Base-by-base conservation (phyloP, 2,797 vertebrate genomes). In the Apodemus agrarius region DNA sequence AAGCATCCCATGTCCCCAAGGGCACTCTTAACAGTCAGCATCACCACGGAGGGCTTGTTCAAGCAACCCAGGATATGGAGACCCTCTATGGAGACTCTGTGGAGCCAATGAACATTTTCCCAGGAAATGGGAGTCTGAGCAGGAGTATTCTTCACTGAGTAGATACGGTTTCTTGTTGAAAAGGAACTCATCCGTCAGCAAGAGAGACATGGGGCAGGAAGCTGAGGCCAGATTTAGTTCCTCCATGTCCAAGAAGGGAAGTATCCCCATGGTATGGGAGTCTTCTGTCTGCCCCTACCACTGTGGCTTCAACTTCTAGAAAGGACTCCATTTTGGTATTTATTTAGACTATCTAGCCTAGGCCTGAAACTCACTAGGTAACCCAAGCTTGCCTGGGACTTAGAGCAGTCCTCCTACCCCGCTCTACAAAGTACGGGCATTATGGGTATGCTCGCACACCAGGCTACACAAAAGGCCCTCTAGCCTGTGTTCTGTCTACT, bases 241-340 rank as follows among this genome's bases (percentile, higher is more conserved):
- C 67, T 43, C 80, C 31, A 22, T 0, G 1, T 37, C 31, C 67
- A 37, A 3, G n/a, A 52, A 40, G 76, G 76, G 17, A 79, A 74
- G 57, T 3, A 1, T 4, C 21, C 17, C 59, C 13, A 0, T 26
- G 43, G 37, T 13, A 6, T 5, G 0, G 37, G 49, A 65, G 16
- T 9, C 93, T 37, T 34, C 43, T 1, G 0, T 12, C 87, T 65
- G 6, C 14, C 72, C 59, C 80, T 78, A 26, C 17, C 10, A 10
- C 16, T 59, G 29, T 31, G 63, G 67, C 34, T 17, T 69, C 90
- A 19, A 10, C n/a, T 8, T 19, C 24, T 83, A 65, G 49, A 37
- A 22, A 40, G 19, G 10, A 59, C 40, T 78, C 63, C n/a, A 16
- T 13, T 88, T 31, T 40, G 6, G 43, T 14, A 31, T 59, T 61